Conservation (phyloP, 53 echinoderm and acorn worm genomes). For the Paracentrotus lividus region DNA sequence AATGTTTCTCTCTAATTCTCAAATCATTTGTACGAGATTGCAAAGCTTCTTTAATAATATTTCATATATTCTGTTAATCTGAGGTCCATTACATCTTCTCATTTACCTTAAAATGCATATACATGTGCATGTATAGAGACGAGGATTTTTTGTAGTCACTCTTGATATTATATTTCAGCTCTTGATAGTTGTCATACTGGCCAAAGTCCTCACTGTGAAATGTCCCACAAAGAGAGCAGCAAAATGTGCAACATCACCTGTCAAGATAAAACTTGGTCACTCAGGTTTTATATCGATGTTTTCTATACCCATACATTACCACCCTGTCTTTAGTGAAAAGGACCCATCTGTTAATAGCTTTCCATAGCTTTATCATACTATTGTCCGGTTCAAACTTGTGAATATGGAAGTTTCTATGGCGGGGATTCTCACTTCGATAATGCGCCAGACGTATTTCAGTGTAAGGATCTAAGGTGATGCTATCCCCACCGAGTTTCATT, state of each 20-base stretch:
- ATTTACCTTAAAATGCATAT: no score
- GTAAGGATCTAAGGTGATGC: slow-evolving; percentile 81
- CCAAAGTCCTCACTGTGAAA: not conserved
- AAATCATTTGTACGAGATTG: no score
- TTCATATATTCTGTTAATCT: no score
- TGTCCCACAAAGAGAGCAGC: no score
- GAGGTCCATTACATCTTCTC: no score
- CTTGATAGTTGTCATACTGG: not conserved
- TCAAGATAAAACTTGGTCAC: not conserved
- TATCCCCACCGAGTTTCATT: slow-evolving; percentile 90
- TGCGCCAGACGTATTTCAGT: slow-evolving; percentile 88
- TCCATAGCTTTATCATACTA: slow-evolving; percentile 87
- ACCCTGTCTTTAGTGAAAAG: slow-evolving; percentile 50
- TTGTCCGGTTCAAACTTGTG: slow-evolving; percentile 78
- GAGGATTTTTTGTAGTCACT: no score
- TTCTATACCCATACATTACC: slow-evolving; percentile 45
- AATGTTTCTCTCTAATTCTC: no score
- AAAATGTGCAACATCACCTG: no score
- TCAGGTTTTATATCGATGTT: slow-evolving; percentile 39
- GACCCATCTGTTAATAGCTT: slow-evolving; percentile 70
- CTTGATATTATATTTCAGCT: not conserved
- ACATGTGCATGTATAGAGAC: no score
- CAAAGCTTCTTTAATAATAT: no score
- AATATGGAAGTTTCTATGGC: slow-evolving; percentile 82
- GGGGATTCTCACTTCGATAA: slow-evolving; percentile 90